Conservation (phyloP, 1,140 invertebrate genomes). For the Caenorhabditis brenneri region DNA sequence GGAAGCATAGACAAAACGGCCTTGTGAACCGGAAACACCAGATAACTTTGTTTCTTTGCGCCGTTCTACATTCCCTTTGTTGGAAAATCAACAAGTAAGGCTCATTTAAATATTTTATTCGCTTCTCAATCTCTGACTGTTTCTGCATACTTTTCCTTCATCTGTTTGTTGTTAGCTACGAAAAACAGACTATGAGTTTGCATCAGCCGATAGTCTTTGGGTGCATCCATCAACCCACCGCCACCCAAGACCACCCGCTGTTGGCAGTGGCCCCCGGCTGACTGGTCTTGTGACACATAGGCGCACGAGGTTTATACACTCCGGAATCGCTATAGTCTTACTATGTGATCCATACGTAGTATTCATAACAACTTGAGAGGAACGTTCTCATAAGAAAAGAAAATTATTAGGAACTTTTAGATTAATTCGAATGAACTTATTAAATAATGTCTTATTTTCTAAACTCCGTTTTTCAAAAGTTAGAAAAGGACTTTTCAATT, state of each 20-base stretch:
- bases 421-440: too few relatives aligned
- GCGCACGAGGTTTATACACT: neutral
- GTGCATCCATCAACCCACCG: neutral
- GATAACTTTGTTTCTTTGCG: too few relatives aligned
- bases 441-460: too few relatives aligned
- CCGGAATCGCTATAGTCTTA: constrained; percentile 1
- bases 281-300: constrained; percentile 37
- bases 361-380: neutral
- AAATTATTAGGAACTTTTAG: neutral
- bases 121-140: too few relatives aligned
- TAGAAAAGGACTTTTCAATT: too few relatives aligned
- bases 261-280: neutral
- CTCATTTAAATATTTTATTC: too few relatives aligned
- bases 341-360: neutral
- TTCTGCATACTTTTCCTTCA: neutral
- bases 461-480: too few relatives aligned
- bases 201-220: constrained; percentile 9
- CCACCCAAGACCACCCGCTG: constrained; percentile 9
- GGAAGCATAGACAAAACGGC: too few relatives aligned
- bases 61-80: too few relatives aligned
- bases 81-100: too few relatives aligned
- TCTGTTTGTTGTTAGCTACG: neutral
- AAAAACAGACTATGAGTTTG: neutral
- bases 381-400: neutral
- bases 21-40: too few relatives aligned